Base-by-base conservation (phyloP, 2,113 vertebrate genomes). In the Sceloporus tristichus region DNA sequence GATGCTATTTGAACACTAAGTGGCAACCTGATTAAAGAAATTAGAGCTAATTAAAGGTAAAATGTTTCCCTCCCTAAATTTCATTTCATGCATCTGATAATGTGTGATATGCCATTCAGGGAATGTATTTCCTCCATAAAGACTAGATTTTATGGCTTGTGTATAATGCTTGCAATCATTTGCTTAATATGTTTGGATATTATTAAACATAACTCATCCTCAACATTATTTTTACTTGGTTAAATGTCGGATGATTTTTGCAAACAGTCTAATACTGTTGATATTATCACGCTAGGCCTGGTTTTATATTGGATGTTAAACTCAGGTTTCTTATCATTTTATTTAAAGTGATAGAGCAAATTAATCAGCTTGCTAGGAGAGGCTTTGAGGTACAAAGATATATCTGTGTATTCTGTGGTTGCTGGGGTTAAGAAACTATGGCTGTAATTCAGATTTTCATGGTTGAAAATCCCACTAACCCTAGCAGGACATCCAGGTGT, bases 21-120 rank as follows among this genome's bases (percentile, higher is more conserved):
- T 95, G 93, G 79, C 38, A 92, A 92, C 73, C 90, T 83, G 66
- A 96, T 96, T 96, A 96, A 95, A 95, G 91, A 96, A 94, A 96
- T 95, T 94, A 94, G 90, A 93, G 90, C 94, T 96, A 96, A 96
- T 95, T 96, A 95, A 95, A 96, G 90, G 90, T 96, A 96, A 96
- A 96, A 92, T 93, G 27, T 94, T 96, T 94, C 85, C 82, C 34
- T 91, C 91, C 92, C 91, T 93, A 95, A 95, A 94, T 95, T 95
- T 94, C 89, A 80, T 95, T 95, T 92, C 78, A 56, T 93, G 71
- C 82, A 93, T 89, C 91, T 91, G 90, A 96, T 96, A 95, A 91
- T 90, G 91, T 86, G 93, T 96, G 93, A 92, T 91, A 93, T 91
- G 91, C 48, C 91, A 87, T 88, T 96, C 92, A 95, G 88, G 92